Percentiles rank a stretch among this genome's conserved stretches.
phyloP scores from a whole-genome alignment of 2,113 vertebrate species.

The Eidolon helvum region DNA sequence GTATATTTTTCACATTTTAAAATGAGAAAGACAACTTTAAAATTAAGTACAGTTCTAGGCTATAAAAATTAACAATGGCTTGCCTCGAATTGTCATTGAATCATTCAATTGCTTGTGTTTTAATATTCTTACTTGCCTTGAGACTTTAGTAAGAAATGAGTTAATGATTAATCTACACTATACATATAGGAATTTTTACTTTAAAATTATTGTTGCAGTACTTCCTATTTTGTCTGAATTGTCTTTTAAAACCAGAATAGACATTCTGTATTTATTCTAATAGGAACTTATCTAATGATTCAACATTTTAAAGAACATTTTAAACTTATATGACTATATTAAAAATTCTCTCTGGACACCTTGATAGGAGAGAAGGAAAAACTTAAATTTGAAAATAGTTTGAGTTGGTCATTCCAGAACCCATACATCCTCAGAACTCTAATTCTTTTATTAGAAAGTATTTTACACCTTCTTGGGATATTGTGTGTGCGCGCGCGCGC shows the following conservation, averaged over 20 bases:
- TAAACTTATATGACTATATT: neutral
- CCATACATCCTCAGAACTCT: neutral
- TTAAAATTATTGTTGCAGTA: neutral
- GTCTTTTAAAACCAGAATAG: neutral
- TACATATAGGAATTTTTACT: neutral
- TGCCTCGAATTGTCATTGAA: neutral
- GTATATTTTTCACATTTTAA: conserved; percentile 45
- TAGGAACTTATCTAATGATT: neutral
- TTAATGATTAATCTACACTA: neutral
- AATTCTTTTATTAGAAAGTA: neutral
- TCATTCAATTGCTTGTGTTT: neutral
- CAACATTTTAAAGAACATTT: neutral
- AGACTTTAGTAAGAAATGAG: neutral
- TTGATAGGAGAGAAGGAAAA: neutral
- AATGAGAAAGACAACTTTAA: conserved; percentile 21
- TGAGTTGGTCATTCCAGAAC: neutral
- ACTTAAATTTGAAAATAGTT: neutral
- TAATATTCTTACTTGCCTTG: neutral
- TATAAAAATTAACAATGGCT: neutral
- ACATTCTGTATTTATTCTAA: neutral
- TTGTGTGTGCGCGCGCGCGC: neutral
- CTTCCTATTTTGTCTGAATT: neutral
- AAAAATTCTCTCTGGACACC: neutral
- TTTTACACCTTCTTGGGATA: neutral
- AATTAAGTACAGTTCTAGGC: neutral